Evolutionary conservation across 2,113 vertebrate species (phyloP).

Genomic region (Thryonomys swinderianus): DNA sequence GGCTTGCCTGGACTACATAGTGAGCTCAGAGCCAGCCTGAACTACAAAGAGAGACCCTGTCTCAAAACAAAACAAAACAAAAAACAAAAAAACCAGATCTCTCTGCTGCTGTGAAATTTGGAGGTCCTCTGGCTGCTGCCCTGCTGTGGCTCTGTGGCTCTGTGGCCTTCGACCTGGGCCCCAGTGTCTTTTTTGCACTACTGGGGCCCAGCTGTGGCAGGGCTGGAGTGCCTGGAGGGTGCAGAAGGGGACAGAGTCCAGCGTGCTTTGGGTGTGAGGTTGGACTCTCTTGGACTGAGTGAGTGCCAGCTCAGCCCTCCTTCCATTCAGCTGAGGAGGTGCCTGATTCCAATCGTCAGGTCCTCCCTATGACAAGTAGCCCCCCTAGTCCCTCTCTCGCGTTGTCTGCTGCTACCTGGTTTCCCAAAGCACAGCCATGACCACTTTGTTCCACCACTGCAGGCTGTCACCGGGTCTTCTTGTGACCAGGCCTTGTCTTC

Average conservation of each 20-base stretch:
- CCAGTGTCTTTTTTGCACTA: background rate
- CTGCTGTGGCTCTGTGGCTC: too few relatives aligned
- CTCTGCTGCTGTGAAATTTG: background rate
- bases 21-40: too few relatives aligned
- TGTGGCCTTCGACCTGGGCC: rapidly evolving
- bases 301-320: too few relatives aligned
- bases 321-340: too few relatives aligned
- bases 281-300: background rate
- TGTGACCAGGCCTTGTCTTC: background rate
- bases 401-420: background rate
- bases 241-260: background rate
- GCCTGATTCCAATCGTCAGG: background rate
- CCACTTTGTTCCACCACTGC: background rate
- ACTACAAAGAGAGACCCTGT: too few relatives aligned
- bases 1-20: too few relatives aligned
- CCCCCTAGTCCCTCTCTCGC: background rate
- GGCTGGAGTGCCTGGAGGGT: background rate
- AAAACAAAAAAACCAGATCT: too few relatives aligned
- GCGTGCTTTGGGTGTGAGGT: background rate
- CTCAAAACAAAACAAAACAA: too few relatives aligned
- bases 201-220: background rate
- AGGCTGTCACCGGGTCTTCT: background rate
- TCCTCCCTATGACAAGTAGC: background rate
- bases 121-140: background rate
- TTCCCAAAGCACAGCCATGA: background rate